Conservation (phyloP, 2,888 invertebrate species). For the Hypomecis atomaria region DNA sequence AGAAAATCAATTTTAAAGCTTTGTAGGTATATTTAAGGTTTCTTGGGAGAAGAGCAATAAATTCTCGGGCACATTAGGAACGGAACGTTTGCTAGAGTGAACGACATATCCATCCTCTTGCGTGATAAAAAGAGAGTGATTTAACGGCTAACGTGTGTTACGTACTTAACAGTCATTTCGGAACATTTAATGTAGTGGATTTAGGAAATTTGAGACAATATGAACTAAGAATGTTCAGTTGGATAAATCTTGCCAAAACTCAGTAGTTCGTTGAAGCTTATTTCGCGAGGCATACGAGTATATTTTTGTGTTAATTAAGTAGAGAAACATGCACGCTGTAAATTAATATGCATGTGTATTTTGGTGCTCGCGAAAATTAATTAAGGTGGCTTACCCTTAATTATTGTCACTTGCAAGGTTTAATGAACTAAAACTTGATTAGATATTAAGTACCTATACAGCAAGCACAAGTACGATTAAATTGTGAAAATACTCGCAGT, state of each 20-base stretch:
- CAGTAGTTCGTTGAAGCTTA: constrained; percentile 12
- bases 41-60: constrained; percentile 43
- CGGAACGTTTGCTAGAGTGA: constrained; percentile 40
- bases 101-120: constrained; percentile 41
- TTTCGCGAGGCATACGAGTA: constrained; percentile 10
- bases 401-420: constrained; percentile 9
- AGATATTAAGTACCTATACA: neutral
- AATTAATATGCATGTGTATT: constrained; percentile 21
- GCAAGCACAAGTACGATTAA: too few species aligned
- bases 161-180: constrained; percentile 3
- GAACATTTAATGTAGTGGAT: neutral
- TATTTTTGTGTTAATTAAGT: constrained; percentile 25
- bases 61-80: constrained; percentile 48
- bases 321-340: constrained; percentile 15
- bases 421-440: constrained; percentile 3
- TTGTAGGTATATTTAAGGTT: constrained; percentile 42
- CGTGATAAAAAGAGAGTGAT: constrained; percentile 32
- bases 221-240: neutral
- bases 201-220: neutral
- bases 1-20: constrained; percentile 43
- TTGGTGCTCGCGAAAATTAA: constrained; percentile 15
- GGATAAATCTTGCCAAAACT: constrained; percentile 10
- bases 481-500: too few species aligned
- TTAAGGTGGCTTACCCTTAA: constrained; percentile 11
- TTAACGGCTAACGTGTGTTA: constrained; percentile 13